These are phyloP conservation scores for Oreotragus oreotragus DNA, from an alignment of 2,113 vertebrate genomes.

Conservation along the genomic window DNA sequence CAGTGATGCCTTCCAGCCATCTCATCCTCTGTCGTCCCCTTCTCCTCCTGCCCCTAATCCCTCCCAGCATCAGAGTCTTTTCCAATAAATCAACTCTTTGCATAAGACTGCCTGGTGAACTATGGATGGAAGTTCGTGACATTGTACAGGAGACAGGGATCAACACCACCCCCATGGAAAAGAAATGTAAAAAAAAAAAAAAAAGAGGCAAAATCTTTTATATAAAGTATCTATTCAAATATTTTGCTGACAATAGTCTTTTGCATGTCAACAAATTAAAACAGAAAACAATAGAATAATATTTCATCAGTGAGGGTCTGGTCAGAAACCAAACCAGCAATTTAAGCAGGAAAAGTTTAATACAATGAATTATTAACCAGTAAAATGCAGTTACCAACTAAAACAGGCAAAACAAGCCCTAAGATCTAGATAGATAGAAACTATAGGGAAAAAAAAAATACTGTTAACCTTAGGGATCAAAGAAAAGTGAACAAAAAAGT, in stretches of 20 bases:
- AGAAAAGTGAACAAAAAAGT: background rate
- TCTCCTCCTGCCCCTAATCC: too few relatives aligned
- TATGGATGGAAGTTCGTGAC: fast-evolving
- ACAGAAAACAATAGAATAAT: background rate
- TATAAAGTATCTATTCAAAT: background rate
- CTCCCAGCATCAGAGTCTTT: too few relatives aligned
- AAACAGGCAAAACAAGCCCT: background rate
- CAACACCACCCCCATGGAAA: too few relatives aligned
- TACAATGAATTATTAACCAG: background rate
- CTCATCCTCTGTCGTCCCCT: too few relatives aligned
- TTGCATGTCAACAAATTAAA: background rate
- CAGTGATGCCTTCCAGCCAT: too few relatives aligned
- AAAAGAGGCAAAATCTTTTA: background rate
- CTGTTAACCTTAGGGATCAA: background rate
- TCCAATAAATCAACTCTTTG: too few relatives aligned
- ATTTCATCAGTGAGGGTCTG: constrained; percentile 14
- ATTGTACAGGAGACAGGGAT: too few relatives aligned
- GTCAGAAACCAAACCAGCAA: background rate
- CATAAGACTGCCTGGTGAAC: too few relatives aligned
- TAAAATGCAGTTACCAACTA: background rate
- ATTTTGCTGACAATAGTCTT: background rate
- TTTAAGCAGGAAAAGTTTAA: background rate
- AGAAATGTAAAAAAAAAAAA: too few relatives aligned
- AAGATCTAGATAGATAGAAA: background rate
- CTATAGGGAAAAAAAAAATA: background rate